Evolutionary conservation across 1,140 invertebrate species (phyloP).

Genomic region (Drosophila punjabiensis): DNA sequence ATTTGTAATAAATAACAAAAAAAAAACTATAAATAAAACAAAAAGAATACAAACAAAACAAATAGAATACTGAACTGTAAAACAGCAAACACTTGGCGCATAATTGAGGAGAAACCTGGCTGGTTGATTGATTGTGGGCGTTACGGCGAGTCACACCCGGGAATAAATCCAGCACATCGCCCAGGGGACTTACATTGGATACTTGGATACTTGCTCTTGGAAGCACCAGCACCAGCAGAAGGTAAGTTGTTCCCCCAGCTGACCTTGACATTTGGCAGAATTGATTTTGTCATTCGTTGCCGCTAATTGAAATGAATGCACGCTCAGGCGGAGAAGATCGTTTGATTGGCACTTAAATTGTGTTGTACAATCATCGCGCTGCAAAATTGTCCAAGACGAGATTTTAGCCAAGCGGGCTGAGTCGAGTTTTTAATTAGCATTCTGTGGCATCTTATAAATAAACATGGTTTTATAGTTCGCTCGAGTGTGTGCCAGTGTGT

Average conservation of each 20-base stretch:
- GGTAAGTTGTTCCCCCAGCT: conserved; percentile 47
- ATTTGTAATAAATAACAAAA: conserved; percentile 31
- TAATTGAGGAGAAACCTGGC: conserved; percentile 44
- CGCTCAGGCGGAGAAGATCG: conserved; percentile 45
- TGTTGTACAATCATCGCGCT: conserved; percentile 56
- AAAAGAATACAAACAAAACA: conserved; percentile 22
- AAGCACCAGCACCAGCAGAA: conserved; percentile 12
- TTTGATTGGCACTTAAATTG: conserved; percentile 76
- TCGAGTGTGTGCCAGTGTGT: conserved; percentile 1
- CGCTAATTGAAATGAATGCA: conserved; percentile 73
- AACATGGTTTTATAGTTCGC: conserved; percentile 61
- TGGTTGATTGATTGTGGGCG: conserved; percentile 68
- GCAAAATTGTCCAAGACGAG: conserved; percentile 53
- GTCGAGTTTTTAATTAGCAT: conserved; percentile 67
- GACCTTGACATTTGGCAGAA: conserved; percentile 74
- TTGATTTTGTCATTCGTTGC: conserved; percentile 67
- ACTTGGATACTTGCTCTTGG: conserved; percentile 39
- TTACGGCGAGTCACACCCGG: conserved; percentile 39
- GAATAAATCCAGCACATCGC: conserved; percentile 36
- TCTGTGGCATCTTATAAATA: conserved; percentile 70
- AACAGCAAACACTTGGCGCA: conserved; percentile 29
- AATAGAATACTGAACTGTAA: conserved; percentile 9
- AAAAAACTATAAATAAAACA: conserved; percentile 45
- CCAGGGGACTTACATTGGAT: conserved; percentile 35
- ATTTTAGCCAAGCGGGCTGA: conserved; percentile 22